phyloP scores from a whole-genome alignment of 2,888 invertebrate genomes.

The Diplazon laetatorius region DNA sequence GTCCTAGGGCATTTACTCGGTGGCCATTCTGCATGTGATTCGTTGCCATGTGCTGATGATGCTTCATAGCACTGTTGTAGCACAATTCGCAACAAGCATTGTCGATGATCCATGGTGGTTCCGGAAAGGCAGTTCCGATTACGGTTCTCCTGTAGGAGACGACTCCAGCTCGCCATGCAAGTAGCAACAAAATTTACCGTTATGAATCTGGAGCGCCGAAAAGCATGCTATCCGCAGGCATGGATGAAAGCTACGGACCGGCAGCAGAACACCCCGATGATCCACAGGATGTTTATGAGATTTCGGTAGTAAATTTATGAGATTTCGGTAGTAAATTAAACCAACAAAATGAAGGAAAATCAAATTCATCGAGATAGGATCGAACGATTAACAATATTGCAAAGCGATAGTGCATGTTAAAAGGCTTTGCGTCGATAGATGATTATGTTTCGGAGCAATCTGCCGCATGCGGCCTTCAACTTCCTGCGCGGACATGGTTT shows the following conservation, averaged over 20 bases:
- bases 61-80: background rate
- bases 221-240: background rate
- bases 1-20: constrained; percentile 62
- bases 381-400: constrained; percentile 21
- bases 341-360: background rate
- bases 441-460: constrained; percentile 62
- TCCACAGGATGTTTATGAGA: background rate
- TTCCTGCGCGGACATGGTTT: constrained; percentile 50
- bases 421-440: constrained; percentile 47
- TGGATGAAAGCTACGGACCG: background rate
- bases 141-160: constrained; percentile 27
- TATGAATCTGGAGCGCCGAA: background rate
- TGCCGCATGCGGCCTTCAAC: constrained; percentile 56
- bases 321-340: background rate
- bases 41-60: constrained; percentile 29
- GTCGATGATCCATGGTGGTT: constrained; percentile 10
- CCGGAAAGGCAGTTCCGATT: background rate
- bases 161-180: background rate
- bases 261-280: background rate
- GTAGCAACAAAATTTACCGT: background rate
- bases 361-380: background rate
- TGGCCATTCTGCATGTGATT: constrained; percentile 53
- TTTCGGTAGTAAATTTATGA: no score
- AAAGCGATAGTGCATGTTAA: constrained; percentile 28
- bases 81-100: constrained; percentile 69